phyloP scores from a whole-genome alignment of 2,113 vertebrate genomes.

The Laterallus jamaicensis region DNA sequence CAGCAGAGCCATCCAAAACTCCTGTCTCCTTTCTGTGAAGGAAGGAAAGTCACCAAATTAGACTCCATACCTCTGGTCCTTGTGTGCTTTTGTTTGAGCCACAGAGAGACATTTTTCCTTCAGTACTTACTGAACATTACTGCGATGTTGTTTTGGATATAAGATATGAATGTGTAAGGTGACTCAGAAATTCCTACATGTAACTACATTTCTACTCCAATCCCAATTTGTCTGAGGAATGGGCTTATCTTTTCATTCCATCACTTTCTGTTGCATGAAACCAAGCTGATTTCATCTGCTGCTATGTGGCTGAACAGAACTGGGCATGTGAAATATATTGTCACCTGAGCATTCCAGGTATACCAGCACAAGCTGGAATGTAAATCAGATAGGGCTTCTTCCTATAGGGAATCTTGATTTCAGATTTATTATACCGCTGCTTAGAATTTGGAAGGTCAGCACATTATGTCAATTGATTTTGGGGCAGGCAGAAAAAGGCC shows the following conservation, averaged over 20 bases:
- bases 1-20: neutral
- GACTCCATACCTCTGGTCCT: neutral
- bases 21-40: neutral
- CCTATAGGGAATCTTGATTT: neutral
- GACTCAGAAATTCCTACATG: neutral
- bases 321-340: neutral
- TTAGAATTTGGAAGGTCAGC: conserved; percentile 6
- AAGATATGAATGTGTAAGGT: neutral
- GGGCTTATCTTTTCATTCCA: neutral
- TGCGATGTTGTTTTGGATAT: neutral
- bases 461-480: neutral
- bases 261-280: neutral
- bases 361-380: neutral
- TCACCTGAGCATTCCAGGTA: neutral
- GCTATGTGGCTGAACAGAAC: neutral
- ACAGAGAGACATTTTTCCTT: neutral
- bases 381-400: conserved; percentile 23
- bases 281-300: neutral
- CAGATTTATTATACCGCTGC: neutral
- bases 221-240: neutral
- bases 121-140: neutral
- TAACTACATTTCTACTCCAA: neutral
- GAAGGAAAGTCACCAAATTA: neutral
- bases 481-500: neutral
- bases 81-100: neutral